Conservation (phyloP, 1,140 invertebrate species). For the Trichonephila clavipes region DNA sequence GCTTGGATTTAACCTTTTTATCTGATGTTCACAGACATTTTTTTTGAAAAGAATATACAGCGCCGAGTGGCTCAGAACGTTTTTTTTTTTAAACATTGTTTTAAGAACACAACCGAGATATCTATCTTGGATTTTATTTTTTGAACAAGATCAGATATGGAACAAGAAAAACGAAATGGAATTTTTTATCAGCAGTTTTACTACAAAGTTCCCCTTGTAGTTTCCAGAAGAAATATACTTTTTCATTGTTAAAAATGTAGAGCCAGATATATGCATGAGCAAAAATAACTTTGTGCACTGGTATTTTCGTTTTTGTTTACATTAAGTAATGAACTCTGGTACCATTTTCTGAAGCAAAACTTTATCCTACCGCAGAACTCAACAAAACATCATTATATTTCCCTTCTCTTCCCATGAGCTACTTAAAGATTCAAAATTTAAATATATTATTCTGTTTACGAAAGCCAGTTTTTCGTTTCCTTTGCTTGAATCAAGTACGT, state of each 20-base stretch:
- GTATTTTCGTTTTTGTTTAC: not conserved
- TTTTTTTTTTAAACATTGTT: no score
- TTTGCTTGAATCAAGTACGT: no score
- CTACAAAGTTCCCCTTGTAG: no score
- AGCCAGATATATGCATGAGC: not conserved
- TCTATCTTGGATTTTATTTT: no score
- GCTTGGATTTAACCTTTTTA: no score
- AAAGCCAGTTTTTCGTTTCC: not conserved
- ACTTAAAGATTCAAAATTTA: conserved; percentile 13
- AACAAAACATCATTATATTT: not conserved
- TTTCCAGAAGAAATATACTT: not conserved
- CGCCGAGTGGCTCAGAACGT: no score
- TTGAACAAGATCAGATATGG: no score
- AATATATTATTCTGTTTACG: conserved; percentile 1
- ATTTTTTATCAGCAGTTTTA: no score
- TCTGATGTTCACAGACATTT: no score
- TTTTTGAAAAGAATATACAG: no score
- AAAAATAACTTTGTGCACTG: not conserved
- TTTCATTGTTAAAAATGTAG: not conserved
- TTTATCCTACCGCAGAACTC: not conserved
- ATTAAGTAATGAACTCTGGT: not conserved
- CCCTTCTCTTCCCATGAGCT: not conserved
- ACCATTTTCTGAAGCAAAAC: not conserved
- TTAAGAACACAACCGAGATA: no score
- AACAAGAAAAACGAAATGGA: no score